Base-by-base conservation (phyloP, 2,797 vertebrate species). In the Carapus acus region DNA sequence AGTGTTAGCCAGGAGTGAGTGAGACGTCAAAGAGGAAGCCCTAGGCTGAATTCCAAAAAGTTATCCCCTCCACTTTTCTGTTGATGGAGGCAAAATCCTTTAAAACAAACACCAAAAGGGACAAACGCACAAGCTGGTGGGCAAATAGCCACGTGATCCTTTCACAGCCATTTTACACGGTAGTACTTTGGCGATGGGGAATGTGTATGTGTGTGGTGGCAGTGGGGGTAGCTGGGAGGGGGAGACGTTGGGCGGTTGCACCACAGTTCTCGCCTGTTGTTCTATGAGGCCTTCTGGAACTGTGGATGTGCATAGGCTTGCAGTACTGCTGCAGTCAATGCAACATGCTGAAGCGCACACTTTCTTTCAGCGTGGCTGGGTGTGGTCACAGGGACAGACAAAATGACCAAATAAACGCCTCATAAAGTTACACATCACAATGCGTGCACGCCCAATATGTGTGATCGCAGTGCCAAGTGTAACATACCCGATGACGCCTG, bases 41-140 rank as follows among this genome's bases (percentile, higher is more conserved):
- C 73, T 43, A 62, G 69, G 79, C 67, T 79, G 74, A 81, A 85
- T 74, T 71, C 71, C 65, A 63, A 82, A 85, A 84, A 76, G 77
- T 83, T 75, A 77, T 69, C 72, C 78, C 67, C 71, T 71, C 21
- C 23, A 19, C 53, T 45, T 42, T 88, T 88, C 76, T 88, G 87
- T 85, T 1, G 83, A 89, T 81, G 78, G 65, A 81, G 82, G 87
- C 88, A 87, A 77, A 89, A 87, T 82, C 78, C 58, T 83, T 87
- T 83, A 58, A 52, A 57, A 70, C 69, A 45, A 43, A 64, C 49
- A 19, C 49, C 68, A 74, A n/a, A n/a, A 68, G 67, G 75, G 85
- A 85, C 83, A 85, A 84, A 86, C 58, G 66, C 51, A 73, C 65
- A 69, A 83, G 74, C 76, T 66, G 71, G 48, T 46, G 74, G 60